These are phyloP conservation scores for Drosophila ezoana DNA, from an alignment of 2,888 invertebrate genomes.

Conservation along the genomic window DNA sequence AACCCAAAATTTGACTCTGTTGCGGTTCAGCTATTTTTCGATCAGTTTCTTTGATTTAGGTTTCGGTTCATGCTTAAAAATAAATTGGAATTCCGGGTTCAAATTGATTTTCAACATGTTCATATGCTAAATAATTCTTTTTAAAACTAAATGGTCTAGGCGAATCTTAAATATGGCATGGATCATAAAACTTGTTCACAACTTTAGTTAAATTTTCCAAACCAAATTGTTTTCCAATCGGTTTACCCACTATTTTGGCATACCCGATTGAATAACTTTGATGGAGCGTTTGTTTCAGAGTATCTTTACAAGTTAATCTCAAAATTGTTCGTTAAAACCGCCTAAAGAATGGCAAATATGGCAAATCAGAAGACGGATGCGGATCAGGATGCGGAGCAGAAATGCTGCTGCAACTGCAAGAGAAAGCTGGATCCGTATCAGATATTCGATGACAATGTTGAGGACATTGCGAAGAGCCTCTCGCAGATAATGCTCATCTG, in stretches of 20 bases:
- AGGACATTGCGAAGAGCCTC: constrained; percentile 64
- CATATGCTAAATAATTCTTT: too few species aligned
- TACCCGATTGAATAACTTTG: constrained; percentile 6
- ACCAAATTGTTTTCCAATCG: not conserved
- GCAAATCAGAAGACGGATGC: constrained; percentile 14
- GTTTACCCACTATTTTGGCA: constrained; percentile 1
- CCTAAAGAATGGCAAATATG: constrained; percentile 23
- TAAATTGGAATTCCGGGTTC: too few species aligned
- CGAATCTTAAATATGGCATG: too few species aligned
- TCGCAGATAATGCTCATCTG: constrained; percentile 76
- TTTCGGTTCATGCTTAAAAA: too few species aligned
- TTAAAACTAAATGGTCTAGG: too few species aligned
- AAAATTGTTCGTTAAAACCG: constrained; percentile 47
- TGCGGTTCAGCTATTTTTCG: too few species aligned
- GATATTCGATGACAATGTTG: constrained; percentile 69
- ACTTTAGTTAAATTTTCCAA: not conserved
- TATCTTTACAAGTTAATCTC: not conserved
- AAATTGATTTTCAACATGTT: too few species aligned
- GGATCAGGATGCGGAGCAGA: constrained; percentile 5
- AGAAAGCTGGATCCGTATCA: constrained; percentile 64
- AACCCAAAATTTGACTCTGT: too few species aligned
- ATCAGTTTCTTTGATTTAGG: too few species aligned
- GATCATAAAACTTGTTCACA: too few species aligned
- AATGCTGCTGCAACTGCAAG: constrained; percentile 62
- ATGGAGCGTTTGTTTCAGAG: not conserved